Percentiles rank a stretch among this genome's conserved stretches.
These are phyloP conservation scores for Channa striata DNA, from an alignment of 2,797 vertebrate species.

Conservation along the genomic window DNA sequence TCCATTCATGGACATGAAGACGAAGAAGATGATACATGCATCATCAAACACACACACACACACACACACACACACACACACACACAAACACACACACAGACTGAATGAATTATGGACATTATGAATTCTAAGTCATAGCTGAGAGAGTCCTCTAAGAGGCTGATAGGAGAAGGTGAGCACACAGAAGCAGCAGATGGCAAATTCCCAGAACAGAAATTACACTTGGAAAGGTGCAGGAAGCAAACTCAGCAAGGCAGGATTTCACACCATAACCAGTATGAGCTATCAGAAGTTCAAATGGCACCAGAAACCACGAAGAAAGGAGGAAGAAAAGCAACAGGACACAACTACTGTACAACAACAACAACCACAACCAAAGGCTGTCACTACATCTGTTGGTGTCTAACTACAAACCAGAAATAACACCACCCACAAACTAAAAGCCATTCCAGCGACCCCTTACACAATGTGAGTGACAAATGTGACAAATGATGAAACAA, in stretches of 20 bases:
- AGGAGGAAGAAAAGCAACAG: constrained; percentile 40
- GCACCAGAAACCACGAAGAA: constrained; percentile 28
- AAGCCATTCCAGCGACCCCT: constrained; percentile 41
- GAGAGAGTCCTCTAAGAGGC: constrained; percentile 30
- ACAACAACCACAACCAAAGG: constrained; percentile 41
- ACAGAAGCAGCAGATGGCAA: constrained; percentile 63
- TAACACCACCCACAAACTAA: constrained; percentile 35
- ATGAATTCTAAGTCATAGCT: constrained; percentile 39
- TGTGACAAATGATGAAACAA: constrained; percentile 36
- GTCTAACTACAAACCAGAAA: constrained; percentile 47
- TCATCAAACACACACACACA: constrained; percentile 30
- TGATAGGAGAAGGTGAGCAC: constrained; percentile 54
- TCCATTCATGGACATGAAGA: constrained; percentile 83
- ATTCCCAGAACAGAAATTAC: constrained; percentile 45
- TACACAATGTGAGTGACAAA: constrained; percentile 55
- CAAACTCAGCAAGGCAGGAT: constrained; percentile 46
- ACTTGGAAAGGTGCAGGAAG: constrained; percentile 43
- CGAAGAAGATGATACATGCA: constrained; percentile 66
- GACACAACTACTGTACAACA: constrained; percentile 23
- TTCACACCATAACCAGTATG: constrained; percentile 50
- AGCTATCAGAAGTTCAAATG: constrained; percentile 32
- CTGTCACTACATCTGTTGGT: constrained; percentile 14
- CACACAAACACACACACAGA: constrained; percentile 43
- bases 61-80: constrained; percentile 42
- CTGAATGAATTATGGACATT: constrained; percentile 50